Evolutionary conservation across 2,113 vertebrate genomes (phyloP).

Genomic region (Peromyscus californicus): DNA sequence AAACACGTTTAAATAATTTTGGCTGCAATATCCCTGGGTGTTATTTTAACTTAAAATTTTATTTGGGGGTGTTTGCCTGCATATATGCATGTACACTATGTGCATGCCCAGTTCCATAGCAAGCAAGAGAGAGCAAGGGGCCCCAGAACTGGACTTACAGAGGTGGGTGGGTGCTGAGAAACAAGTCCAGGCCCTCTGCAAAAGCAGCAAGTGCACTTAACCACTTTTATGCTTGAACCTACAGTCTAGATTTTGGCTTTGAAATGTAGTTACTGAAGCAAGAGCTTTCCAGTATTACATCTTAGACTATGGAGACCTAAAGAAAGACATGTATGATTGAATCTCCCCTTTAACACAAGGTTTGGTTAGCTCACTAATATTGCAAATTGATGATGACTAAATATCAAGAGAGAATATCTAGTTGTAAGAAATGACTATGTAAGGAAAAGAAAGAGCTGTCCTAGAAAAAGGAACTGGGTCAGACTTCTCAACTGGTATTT

Average conservation of each 20-base stretch:
- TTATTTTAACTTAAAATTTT: neutral
- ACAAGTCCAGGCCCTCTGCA: neutral
- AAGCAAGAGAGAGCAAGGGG: neutral
- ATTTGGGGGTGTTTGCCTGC: neutral
- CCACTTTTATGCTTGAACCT: neutral
- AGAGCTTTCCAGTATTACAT: neutral
- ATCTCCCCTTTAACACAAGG: conserved; percentile 33
- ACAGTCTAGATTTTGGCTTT: neutral
- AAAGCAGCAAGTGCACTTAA: neutral
- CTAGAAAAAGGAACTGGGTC: neutral
- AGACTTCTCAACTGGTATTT: conserved; percentile 12
- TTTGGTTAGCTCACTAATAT: conserved; percentile 20
- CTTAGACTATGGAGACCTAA: conserved; percentile 17
- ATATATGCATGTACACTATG: neutral
- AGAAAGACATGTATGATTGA: neutral
- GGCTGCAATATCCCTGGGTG: neutral
- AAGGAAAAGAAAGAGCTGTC: neutral
- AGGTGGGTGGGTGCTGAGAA: neutral
- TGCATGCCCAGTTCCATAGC: neutral
- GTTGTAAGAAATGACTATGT: conserved; percentile 1
- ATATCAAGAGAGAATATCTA: conserved; percentile 12
- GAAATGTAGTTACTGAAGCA: neutral
- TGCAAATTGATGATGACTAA: neutral
- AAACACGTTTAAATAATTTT: neutral
- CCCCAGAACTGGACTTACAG: neutral